These are phyloP conservation scores for Artibeus lituratus DNA, from an alignment of 2,797 vertebrate genomes.

Conservation along the genomic window DNA sequence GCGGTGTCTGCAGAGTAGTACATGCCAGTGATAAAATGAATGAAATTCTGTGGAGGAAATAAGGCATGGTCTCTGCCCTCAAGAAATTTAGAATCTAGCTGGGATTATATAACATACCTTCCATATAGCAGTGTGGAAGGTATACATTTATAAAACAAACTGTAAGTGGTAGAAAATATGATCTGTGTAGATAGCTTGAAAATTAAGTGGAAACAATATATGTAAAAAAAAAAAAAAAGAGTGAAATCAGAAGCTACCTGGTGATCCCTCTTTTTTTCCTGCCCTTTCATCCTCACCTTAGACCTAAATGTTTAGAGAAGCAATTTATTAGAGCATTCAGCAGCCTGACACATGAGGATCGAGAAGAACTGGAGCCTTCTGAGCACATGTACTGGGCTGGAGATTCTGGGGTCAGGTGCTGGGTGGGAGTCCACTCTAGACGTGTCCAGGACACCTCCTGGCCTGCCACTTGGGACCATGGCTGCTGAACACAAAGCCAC, in stretches of 20 bases:
- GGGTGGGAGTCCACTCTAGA: neutral
- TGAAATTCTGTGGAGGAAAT: neutral
- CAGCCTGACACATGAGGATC: neutral
- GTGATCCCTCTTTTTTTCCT: neutral
- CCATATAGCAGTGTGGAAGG: neutral
- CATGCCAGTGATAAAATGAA: neutral
- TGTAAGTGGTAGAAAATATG: neutral
- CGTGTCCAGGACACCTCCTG: neutral
- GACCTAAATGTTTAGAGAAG: neutral
- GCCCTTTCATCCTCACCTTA: neutral
- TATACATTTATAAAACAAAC: neutral
- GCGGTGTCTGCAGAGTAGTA: neutral
- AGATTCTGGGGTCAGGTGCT: neutral
- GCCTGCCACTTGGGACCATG: neutral
- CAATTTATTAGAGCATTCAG: neutral
- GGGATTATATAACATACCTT: neutral
- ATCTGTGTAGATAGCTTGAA: neutral
- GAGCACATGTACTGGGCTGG: neutral
- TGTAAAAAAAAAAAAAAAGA: neutral
- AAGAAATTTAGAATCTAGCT: neutral
- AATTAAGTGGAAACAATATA: neutral
- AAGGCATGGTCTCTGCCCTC: neutral
- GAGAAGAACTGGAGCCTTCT: neutral
- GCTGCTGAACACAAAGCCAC: neutral
- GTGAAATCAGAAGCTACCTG: neutral